Evolutionary conservation across 2,888 invertebrate species (phyloP).

Genomic region (Choreutis nemorana): DNA sequence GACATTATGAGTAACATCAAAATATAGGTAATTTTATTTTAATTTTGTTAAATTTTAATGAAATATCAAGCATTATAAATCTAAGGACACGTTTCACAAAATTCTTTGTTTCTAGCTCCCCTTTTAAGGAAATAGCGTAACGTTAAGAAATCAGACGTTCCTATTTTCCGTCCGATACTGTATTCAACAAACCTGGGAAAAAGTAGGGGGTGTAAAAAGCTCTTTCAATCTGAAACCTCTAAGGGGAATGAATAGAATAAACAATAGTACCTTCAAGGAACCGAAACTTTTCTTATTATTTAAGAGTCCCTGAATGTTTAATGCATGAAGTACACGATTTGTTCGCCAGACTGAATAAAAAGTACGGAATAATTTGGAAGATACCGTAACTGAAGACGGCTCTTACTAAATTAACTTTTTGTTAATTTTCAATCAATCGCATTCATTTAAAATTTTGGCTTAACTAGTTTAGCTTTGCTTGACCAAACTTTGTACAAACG

Average conservation of each 20-base stretch:
- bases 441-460: too few species aligned
- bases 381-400: slow-evolving; percentile 24
- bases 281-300: slow-evolving; percentile 56
- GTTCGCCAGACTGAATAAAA: slow-evolving; percentile 40
- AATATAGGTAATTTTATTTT: too few species aligned
- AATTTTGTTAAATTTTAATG: too few species aligned
- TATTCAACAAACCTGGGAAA: slow-evolving; percentile 43
- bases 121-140: slow-evolving; percentile 56
- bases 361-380: slow-evolving; percentile 33
- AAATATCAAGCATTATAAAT: too few species aligned
- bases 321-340: slow-evolving; percentile 54
- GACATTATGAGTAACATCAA: too few species aligned
- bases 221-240: slow-evolving; percentile 58
- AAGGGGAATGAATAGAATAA: slow-evolving; percentile 44
- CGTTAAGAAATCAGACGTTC: slow-evolving; percentile 42
- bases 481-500: too few species aligned
- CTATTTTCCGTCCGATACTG: slow-evolving; percentile 36
- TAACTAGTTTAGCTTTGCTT: too few species aligned
- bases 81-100: too few species aligned
- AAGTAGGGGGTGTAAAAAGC: slow-evolving; percentile 52
- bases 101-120: too few species aligned
- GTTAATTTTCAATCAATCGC: too few species aligned
- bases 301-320: slow-evolving; percentile 53
- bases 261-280: slow-evolving; percentile 43
- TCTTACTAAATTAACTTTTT: too few species aligned